phyloP scores from a whole-genome alignment of 2,888 invertebrate species.

The Anthrax anthrax region DNA sequence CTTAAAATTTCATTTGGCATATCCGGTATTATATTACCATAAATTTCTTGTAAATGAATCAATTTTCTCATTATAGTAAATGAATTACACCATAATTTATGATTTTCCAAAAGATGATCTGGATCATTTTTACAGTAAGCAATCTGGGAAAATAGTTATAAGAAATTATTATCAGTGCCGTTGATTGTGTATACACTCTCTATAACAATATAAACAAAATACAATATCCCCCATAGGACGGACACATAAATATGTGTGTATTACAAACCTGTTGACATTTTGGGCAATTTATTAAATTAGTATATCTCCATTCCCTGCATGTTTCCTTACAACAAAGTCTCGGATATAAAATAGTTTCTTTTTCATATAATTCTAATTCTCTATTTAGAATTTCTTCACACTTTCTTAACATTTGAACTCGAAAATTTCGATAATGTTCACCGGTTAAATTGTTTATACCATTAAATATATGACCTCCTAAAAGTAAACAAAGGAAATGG shows the following conservation, averaged over 20 bases:
- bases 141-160: constrained; percentile 26
- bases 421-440: constrained; percentile 46
- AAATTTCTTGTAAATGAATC: constrained; percentile 42
- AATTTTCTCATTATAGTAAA: constrained; percentile 46
- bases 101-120: constrained; percentile 38
- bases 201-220: too few species aligned
- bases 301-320: constrained; percentile 43
- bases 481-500: neutral
- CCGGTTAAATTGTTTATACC: constrained; percentile 37
- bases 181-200: constrained; percentile 4
- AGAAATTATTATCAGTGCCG: too few species aligned
- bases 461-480: constrained; percentile 42
- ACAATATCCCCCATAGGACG: too few species aligned
- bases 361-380: constrained; percentile 47
- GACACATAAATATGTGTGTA: too few species aligned
- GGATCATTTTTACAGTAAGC: constrained; percentile 40
- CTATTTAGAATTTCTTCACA: constrained; percentile 45
- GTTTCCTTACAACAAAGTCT: constrained; percentile 40
- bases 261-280: constrained; percentile 42
- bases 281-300: constrained; percentile 39
- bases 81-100: constrained; percentile 47
- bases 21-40: constrained; percentile 42
- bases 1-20: constrained; percentile 39
- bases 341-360: constrained; percentile 53
- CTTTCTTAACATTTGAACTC: constrained; percentile 46